A percentile compares a stretch with the other conserved stretches of the same genome.
These are phyloP conservation scores for Neotoma lepida DNA, from an alignment of 2,113 vertebrate genomes.

Conservation along the genomic window DNA sequence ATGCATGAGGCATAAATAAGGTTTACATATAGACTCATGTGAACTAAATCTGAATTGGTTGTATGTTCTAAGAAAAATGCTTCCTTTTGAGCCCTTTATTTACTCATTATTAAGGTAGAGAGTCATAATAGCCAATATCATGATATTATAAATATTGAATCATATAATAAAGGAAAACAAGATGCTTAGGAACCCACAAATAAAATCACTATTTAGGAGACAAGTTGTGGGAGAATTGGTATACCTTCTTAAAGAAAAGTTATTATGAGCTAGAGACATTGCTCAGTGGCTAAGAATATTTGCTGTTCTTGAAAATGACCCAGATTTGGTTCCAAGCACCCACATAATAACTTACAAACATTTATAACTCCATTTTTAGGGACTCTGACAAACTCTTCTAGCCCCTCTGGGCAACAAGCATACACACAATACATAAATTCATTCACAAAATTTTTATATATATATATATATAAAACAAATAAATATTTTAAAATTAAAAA, in stretches of 20 bases:
- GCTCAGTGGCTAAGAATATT: background rate
- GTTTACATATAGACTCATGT: background rate
- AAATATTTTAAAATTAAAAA: background rate
- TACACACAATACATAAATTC: background rate
- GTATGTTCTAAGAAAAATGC: background rate
- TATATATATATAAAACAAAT: background rate
- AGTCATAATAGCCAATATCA: background rate
- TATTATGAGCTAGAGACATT: background rate
- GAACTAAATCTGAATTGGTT: background rate
- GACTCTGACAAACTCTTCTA: background rate
- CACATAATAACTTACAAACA: background rate
- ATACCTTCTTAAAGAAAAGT: background rate
- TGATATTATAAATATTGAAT: background rate
- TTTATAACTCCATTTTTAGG: background rate
- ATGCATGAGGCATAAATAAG: accelerated
- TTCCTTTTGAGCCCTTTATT: background rate
- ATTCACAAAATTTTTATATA: too few relatives aligned
- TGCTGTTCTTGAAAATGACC: background rate
- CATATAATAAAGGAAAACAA: background rate
- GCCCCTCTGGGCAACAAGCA: background rate
- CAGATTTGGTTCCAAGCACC: background rate
- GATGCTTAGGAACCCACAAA: background rate
- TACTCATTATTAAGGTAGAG: background rate
- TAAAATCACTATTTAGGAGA: background rate
- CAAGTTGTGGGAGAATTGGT: background rate